Evolutionary conservation across 2,113 vertebrate species (phyloP).

Genomic region (Periophthalmodon schlosseri): DNA sequence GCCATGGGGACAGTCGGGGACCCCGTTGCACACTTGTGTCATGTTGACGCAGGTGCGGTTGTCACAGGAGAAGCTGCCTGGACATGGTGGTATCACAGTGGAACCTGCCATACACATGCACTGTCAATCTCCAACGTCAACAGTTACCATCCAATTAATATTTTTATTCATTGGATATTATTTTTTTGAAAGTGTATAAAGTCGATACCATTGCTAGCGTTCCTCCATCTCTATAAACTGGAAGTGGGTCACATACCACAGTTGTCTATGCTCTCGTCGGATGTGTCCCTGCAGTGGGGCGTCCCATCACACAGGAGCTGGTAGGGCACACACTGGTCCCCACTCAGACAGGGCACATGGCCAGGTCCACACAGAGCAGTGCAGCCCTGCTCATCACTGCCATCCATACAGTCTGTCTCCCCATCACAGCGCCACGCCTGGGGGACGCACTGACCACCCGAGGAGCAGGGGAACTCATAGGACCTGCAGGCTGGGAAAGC

Average conservation of each 20-base stretch:
- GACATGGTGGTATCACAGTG: slow-evolving; percentile 74
- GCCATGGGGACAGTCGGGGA: slow-evolving; percentile 75
- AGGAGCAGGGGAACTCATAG: slow-evolving; percentile 79
- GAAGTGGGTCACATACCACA: slow-evolving; percentile 68
- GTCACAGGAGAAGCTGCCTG: slow-evolving; percentile 77
- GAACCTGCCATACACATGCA: slow-evolving; percentile 70
- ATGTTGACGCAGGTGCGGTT: slow-evolving; percentile 80
- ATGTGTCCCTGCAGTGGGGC: slow-evolving; percentile 70
- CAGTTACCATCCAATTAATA: not conserved
- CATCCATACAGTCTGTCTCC: slow-evolving; percentile 85
- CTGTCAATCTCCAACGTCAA: not conserved
- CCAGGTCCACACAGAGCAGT: slow-evolving; percentile 65
- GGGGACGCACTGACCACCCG: slow-evolving; percentile 81
- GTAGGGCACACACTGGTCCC: slow-evolving; percentile 78
- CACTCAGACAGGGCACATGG: slow-evolving; percentile 71
- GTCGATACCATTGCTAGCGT: too few species aligned
- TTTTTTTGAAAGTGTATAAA: too few species aligned
- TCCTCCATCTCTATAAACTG: too few species aligned
- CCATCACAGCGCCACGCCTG: slow-evolving; percentile 86
- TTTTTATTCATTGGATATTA: too few species aligned
- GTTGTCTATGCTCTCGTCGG: slow-evolving; percentile 77
- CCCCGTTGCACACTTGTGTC: slow-evolving; percentile 76
- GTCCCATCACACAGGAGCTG: slow-evolving; percentile 79
- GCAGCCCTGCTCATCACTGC: slow-evolving; percentile 79
- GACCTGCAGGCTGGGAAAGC: slow-evolving; percentile 66